Conservation (phyloP, 2,888 invertebrate genomes). For the Hoplodrina ambigua region DNA sequence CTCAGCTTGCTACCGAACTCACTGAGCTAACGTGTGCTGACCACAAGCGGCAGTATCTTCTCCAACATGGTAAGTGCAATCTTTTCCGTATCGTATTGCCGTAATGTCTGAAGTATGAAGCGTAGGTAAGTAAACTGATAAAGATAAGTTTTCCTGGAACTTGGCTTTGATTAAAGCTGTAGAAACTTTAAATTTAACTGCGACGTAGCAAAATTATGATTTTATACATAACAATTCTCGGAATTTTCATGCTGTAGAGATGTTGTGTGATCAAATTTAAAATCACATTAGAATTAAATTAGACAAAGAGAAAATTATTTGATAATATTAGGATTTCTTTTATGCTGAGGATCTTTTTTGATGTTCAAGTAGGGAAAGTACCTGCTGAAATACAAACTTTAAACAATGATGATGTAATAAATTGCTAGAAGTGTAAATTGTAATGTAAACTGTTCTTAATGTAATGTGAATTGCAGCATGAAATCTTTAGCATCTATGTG, state of each 20-base stretch:
- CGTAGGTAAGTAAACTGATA: conserved; percentile 17
- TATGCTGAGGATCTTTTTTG: neutral
- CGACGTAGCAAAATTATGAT: neutral
- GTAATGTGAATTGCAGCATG: neutral
- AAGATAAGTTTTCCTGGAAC: conserved; percentile 15
- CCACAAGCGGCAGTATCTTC: conserved; percentile 52
- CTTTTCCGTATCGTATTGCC: conserved; percentile 2
- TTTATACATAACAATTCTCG: too few relatives aligned
- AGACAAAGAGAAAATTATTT: conserved; percentile 1
- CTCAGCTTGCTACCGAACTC: conserved; percentile 77
- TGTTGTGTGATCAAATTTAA: neutral
- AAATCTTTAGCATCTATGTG: too few relatives aligned
- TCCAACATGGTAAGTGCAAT: conserved; percentile 61
- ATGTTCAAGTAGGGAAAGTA: conserved; percentile 9
- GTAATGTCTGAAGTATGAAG: neutral
- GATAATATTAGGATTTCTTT: neutral
- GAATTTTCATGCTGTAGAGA: neutral
- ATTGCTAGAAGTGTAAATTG: conserved; percentile 7
- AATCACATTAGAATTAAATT: neutral
- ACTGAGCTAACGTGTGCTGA: conserved; percentile 77
- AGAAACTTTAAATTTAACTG: neutral
- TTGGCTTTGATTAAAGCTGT: neutral
- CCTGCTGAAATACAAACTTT: neutral
- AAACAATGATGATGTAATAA: conserved; percentile 1
- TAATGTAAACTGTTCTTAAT: conserved; percentile 7